Evolutionary conservation across 2,888 invertebrate species (phyloP).

Genomic region (Cecidostiba fungosa): DNA sequence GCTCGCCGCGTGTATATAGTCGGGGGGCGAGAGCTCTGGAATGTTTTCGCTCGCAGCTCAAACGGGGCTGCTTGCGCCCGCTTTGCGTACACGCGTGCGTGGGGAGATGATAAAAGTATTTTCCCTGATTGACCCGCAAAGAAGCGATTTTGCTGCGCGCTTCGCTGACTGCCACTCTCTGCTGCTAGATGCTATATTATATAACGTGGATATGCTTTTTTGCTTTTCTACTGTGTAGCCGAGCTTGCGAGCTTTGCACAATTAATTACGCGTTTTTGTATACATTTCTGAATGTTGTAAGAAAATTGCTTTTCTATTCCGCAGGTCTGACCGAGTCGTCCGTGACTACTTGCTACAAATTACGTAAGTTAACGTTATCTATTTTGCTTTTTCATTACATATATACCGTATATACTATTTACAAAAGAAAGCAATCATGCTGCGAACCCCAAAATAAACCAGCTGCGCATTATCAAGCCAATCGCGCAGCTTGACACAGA

Average conservation of each 20-base stretch:
- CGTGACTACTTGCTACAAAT: neutral
- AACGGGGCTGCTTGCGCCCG: slow-evolving; percentile 37
- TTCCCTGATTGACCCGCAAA: slow-evolving; percentile 44
- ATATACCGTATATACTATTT: too few species aligned
- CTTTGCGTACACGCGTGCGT: neutral
- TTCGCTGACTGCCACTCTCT: neutral
- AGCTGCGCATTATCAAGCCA: neutral
- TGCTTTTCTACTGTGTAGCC: neutral
- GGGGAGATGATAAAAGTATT: slow-evolving; percentile 42
- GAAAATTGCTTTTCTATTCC: neutral
- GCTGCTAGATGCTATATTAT: too few species aligned
- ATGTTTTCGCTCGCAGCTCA: slow-evolving; percentile 54
- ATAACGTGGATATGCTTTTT: neutral
- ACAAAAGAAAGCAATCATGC: too few species aligned
- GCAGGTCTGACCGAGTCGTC: neutral
- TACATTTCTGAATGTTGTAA: neutral
- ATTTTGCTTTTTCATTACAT: too few species aligned
- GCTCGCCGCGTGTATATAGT: slow-evolving; percentile 19
- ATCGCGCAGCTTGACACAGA: neutral
- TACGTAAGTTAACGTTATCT: neutral
- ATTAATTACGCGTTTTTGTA: too few species aligned
- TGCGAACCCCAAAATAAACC: neutral
- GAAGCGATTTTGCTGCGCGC: slow-evolving; percentile 16
- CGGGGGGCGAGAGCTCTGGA: slow-evolving; percentile 41
- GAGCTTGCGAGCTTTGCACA: neutral